Evolutionary conservation across 1,140 invertebrate genomes (phyloP).

Genomic region (Pachypeltis micranthus): DNA sequence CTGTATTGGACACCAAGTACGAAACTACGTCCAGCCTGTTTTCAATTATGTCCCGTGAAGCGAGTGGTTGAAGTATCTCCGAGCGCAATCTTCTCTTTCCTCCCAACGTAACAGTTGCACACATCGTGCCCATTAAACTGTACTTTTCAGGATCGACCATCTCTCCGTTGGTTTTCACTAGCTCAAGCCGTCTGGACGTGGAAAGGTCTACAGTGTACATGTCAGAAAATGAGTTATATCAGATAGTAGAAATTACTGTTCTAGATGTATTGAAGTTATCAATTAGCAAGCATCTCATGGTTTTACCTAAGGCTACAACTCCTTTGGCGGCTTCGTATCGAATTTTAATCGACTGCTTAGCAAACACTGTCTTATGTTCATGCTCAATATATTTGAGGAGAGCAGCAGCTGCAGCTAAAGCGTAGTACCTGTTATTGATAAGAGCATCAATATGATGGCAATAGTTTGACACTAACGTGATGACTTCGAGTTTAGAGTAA

Average conservation of each 20-base stretch:
- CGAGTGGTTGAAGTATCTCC: conserved; percentile 69
- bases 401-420: conserved; percentile 63
- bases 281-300: too few species aligned
- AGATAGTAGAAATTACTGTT: too few species aligned
- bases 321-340: conserved; percentile 71
- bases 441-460: too few species aligned
- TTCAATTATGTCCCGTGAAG: conserved; percentile 49
- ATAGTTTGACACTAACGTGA: too few species aligned
- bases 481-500: too few species aligned
- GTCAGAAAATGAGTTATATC: too few species aligned
- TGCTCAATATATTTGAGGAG: conserved; percentile 74
- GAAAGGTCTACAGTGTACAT: conserved; percentile 52
- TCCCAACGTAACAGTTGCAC: conserved; percentile 63
- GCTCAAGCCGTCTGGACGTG: conserved; percentile 56
- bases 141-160: conserved; percentile 35
- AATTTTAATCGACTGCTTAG: conserved; percentile 63
- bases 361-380: conserved; percentile 62
- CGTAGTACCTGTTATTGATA: conserved; percentile 79
- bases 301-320: conserved; percentile 69
- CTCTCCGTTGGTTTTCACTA: conserved; percentile 46
- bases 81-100: conserved; percentile 64
- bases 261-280: too few species aligned
- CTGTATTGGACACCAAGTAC: conserved; percentile 54
- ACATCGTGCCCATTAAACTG: conserved; percentile 59
- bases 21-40: conserved; percentile 56